Conservation (phyloP, 2,888 invertebrate species). For the Oscheius sp. region DNA sequence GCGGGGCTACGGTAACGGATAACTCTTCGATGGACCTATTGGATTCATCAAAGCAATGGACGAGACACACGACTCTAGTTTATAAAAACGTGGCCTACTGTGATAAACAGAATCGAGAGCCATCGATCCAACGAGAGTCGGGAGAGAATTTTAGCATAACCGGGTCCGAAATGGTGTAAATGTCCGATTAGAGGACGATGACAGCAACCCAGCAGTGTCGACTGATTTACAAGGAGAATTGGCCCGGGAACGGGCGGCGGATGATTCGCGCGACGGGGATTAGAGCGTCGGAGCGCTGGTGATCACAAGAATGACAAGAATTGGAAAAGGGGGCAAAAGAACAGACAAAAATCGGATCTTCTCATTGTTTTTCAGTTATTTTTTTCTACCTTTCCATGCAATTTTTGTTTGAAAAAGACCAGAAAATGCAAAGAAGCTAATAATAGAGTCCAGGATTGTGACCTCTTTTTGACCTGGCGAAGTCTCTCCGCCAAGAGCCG, state of each 20-base stretch:
- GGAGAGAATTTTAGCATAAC: slow-evolving; percentile 13
- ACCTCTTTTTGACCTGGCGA: no score
- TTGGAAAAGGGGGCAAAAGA: not conserved
- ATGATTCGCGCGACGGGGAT: not conserved
- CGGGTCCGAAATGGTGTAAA: not conserved
- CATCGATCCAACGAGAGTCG: not conserved
- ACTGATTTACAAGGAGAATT: not conserved
- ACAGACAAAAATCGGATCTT: not conserved
- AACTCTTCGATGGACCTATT: not conserved
- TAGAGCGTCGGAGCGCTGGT: not conserved
- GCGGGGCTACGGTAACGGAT: no score
- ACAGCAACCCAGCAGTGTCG: not conserved
- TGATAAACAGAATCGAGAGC: not conserved
- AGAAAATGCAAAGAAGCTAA: not conserved
- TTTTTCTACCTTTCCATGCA: not conserved
- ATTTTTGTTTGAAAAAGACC: not conserved
- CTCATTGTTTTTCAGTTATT: no score
- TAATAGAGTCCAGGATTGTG: not conserved
- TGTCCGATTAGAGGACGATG: not conserved
- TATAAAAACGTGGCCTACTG: not conserved
- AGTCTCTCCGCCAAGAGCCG: no score
- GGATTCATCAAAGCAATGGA: not conserved
- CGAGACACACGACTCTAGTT: not conserved
- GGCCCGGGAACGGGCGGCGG: not conserved
- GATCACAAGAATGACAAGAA: slow-evolving; percentile 4